These are phyloP conservation scores for Geococcyx californianus DNA, from an alignment of 2,113 vertebrate genomes.

Conservation along the genomic window DNA sequence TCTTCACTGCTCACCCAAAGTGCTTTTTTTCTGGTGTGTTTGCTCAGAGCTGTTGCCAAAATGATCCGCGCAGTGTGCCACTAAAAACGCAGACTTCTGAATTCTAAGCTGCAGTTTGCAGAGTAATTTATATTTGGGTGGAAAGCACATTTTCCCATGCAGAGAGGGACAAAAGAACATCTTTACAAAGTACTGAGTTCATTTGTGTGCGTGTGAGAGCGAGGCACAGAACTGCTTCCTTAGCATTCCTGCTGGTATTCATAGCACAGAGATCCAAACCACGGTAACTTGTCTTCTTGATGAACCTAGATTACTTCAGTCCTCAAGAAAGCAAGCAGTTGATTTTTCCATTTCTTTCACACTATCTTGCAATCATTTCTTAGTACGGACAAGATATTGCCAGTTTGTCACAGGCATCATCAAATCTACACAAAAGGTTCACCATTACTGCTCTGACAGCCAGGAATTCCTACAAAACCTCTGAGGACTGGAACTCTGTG, in stretches of 20 bases:
- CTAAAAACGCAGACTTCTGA: slow-evolving; percentile 28
- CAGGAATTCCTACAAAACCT: background rate
- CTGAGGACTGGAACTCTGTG: background rate
- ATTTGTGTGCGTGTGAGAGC: background rate
- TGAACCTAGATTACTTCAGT: background rate
- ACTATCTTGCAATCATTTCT: background rate
- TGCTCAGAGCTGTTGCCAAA: slow-evolving; percentile 48
- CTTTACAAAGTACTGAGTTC: slow-evolving; percentile 7
- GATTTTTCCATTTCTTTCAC: background rate
- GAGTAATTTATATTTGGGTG: slow-evolving; percentile 40
- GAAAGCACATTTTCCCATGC: slow-evolving; percentile 60
- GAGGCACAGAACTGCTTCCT: background rate
- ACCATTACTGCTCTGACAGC: background rate
- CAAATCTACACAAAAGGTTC: background rate
- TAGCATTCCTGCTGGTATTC: background rate
- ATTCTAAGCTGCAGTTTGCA: slow-evolving; percentile 15
- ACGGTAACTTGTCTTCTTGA: background rate
- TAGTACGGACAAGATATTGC: background rate
- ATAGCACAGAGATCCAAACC: background rate
- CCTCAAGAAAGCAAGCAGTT: background rate
- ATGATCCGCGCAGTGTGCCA: background rate
- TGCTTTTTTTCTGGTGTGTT: background rate
- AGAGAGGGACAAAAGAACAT: slow-evolving; percentile 45
- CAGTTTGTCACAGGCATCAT: background rate
- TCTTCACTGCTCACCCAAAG: background rate